Evolutionary conservation across 2,888 invertebrate genomes (phyloP).

Genomic region (Leucophora obtusa): DNA sequence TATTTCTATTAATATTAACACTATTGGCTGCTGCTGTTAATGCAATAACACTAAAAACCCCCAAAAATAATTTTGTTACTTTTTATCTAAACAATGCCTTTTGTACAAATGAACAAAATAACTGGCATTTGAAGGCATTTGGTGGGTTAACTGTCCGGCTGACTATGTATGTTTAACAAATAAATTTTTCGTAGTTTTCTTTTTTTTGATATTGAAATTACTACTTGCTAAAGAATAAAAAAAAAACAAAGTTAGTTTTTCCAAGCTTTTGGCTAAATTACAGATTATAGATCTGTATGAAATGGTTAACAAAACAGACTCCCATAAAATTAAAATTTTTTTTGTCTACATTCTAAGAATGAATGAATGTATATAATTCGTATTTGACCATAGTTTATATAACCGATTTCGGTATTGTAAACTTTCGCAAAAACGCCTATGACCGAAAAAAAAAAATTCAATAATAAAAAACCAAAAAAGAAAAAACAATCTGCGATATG

Average conservation of each 20-base stretch:
- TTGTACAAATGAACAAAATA: conserved; percentile 53
- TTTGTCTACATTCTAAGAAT: neutral
- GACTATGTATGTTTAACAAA: conserved; percentile 54
- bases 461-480: too few species aligned
- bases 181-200: conserved; percentile 52
- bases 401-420: conserved; percentile 13
- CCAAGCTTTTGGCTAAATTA: conserved; percentile 59
- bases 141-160: neutral
- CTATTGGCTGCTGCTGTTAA: conserved; percentile 5
- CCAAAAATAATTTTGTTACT: conserved; percentile 44
- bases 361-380: conserved; percentile 6
- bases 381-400: neutral
- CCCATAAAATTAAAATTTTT: conserved; percentile 30
- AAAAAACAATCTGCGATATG: conserved; percentile 6
- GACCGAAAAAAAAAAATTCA: conserved; percentile 4
- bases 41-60: conserved; percentile 18
- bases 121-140: conserved; percentile 48
- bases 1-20: conserved; percentile 58
- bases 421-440: conserved; percentile 34
- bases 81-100: conserved; percentile 48
- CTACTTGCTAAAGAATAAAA: conserved; percentile 41
- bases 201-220: conserved; percentile 60
- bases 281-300: conserved; percentile 61
- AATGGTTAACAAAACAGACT: conserved; percentile 40
- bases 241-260: conserved; percentile 18